phyloP scores from a whole-genome alignment of 2,797 vertebrate genomes.

The Eulemur rubriventer region DNA sequence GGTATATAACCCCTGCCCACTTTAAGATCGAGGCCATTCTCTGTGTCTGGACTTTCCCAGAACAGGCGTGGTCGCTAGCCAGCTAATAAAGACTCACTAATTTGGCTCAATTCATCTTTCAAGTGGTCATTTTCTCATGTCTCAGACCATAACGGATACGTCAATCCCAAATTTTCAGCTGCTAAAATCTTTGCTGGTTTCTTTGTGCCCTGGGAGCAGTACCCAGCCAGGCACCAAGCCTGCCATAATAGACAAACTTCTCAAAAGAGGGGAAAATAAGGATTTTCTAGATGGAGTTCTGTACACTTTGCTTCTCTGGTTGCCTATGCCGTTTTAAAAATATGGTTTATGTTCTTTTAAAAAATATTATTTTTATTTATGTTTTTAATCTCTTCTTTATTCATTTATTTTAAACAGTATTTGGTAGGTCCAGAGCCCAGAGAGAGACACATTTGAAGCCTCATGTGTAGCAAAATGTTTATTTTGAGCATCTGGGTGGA shows the following conservation, averaged over 20 bases:
- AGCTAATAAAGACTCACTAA: too few relatives aligned
- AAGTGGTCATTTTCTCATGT: too few relatives aligned
- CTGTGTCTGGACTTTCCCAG: too few relatives aligned
- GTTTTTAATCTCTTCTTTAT: not conserved
- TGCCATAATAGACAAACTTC: not conserved
- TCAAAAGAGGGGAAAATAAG: not conserved
- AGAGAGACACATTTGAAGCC: too few relatives aligned
- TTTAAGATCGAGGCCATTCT: too few relatives aligned
- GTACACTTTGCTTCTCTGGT: not conserved
- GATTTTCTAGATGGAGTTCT: not conserved
- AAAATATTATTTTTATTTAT: not conserved
- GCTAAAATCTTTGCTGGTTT: not conserved
- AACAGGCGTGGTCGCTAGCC: too few relatives aligned
- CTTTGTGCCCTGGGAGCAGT: not conserved
- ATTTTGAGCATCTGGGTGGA: too few relatives aligned
- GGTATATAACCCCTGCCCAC: too few relatives aligned
- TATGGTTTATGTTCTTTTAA: not conserved
- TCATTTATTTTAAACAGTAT: not conserved
- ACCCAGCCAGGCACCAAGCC: not conserved
- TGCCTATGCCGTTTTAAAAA: not conserved
- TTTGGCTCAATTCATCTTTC: too few relatives aligned
- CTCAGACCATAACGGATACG: not conserved
- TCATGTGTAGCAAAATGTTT: too few relatives aligned
- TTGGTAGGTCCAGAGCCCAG: not conserved
- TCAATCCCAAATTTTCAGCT: not conserved